Evolutionary conservation across 2,888 invertebrate genomes (phyloP).

Genomic region (Plusia festucae): DNA sequence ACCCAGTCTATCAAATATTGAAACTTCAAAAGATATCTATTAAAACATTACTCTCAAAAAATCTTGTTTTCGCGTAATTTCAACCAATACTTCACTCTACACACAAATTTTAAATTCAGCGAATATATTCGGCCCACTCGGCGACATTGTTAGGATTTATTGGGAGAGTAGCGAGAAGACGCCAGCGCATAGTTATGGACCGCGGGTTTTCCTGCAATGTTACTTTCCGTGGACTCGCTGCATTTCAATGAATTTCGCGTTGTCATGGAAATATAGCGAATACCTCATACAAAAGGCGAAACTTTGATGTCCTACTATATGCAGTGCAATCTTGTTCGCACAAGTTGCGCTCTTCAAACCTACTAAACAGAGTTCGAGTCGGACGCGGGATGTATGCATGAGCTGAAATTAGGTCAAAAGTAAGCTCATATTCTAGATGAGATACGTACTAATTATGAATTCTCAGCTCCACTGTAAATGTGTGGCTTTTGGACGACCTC

Average conservation of each 20-base stretch:
- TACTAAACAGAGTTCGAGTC: conserved; percentile 60
- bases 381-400: conserved; percentile 36
- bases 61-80: not conserved
- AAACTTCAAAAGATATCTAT: too few relatives aligned
- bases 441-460: conserved; percentile 53
- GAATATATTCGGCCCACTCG: conserved; percentile 51
- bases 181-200: conserved; percentile 63
- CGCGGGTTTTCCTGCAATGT: conserved; percentile 61
- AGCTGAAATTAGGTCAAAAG: conserved; percentile 55
- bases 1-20: too few relatives aligned
- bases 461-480: conserved; percentile 36
- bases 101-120: conserved; percentile 50
- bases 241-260: conserved; percentile 67
- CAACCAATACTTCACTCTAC: conserved; percentile 36
- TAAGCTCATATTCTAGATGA: conserved; percentile 56
- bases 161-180: conserved; percentile 62
- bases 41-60: too few relatives aligned
- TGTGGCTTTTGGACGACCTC: conserved; percentile 42
- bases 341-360: conserved; percentile 63
- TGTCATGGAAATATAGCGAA: conserved; percentile 71
- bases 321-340: conserved; percentile 56
- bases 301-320: conserved; percentile 56
- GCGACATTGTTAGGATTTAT: conserved; percentile 76
- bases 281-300: conserved; percentile 59
- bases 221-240: conserved; percentile 65